These are phyloP conservation scores for Procapra przewalskii DNA, from an alignment of 2,113 vertebrate genomes.

Conservation along the genomic window DNA sequence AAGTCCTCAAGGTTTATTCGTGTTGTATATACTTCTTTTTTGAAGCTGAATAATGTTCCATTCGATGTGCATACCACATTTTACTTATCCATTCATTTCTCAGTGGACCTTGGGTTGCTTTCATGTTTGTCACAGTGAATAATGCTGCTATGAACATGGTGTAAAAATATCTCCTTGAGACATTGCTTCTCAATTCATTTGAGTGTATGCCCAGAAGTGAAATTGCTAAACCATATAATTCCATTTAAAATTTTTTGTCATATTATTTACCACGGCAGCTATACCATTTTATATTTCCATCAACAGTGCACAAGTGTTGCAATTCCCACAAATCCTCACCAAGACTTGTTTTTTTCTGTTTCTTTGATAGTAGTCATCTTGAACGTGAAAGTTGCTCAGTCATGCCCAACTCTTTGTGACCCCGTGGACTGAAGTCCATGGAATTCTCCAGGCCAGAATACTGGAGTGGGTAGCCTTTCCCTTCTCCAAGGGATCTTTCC, in stretches of 20 bases:
- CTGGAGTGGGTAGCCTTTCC: neutral
- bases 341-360: neutral
- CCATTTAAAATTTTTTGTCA: neutral
- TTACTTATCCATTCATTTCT: neutral
- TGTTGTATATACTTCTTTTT: neutral
- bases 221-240: neutral
- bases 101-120: neutral
- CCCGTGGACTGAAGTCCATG: neutral
- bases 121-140: neutral
- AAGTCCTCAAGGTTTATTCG: neutral
- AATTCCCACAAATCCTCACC: neutral
- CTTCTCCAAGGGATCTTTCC: neutral
- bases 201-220: neutral
- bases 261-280: neutral
- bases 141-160: neutral
- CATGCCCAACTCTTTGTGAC: neutral
- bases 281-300: neutral
- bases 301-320: neutral
- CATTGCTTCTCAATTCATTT: neutral
- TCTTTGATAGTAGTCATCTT: neutral
- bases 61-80: neutral
- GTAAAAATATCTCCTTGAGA: neutral
- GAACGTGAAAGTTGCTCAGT: neutral
- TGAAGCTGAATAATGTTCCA: neutral
- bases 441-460: neutral